Base-by-base conservation (phyloP, 2,888 invertebrate genomes). In the Bembecia ichneumoniformis region DNA sequence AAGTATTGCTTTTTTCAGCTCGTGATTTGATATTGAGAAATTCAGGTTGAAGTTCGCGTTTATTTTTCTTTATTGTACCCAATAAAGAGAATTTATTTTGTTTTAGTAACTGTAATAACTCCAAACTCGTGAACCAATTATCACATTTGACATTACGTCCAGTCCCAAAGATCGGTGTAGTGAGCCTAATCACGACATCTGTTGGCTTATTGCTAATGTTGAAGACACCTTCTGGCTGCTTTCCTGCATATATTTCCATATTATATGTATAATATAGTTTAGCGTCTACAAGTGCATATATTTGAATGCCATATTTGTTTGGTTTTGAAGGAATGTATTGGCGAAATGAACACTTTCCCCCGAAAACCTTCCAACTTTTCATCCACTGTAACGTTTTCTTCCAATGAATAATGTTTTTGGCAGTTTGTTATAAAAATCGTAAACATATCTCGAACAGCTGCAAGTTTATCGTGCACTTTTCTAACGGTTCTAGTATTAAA, bases 261-360 rank as follows among this genome's bases (percentile, higher is more conserved):
- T 43, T 51, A 14, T 47, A 47, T 13, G 54, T 55, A 47, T 56
- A 55, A 46, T 55, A 56, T 20, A 44, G 50, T 51, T 54, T 54
- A 35, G 56, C 49, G 47, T 58, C 56, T 20, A 50, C 49, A 15
- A 55, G 47, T 47, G 52, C 53, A 46, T 52, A 43, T 36, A 56
- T 53, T 48, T 56, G 55, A 7, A 58, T 53, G 9, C 56, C 58
- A 50, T 55, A 55, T 28, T 52, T 53, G n/a, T 48, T 52, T 16
- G 56, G 56, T 51, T 58, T 57, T 35, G 45, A 52, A 3, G 52
- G 51, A n/a, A n/a, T n/a, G n/a, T n/a, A n/a, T 49, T 54, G 52
- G 9, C 51, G 46, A 51, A 56, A 56, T 40, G 50, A 47, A 36
- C 56, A 58, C 17, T 51, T 45, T n/a, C 55, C 55, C 46, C 55